phyloP scores from a whole-genome alignment of 2,113 vertebrate genomes.

The Corydoras maculifer region DNA sequence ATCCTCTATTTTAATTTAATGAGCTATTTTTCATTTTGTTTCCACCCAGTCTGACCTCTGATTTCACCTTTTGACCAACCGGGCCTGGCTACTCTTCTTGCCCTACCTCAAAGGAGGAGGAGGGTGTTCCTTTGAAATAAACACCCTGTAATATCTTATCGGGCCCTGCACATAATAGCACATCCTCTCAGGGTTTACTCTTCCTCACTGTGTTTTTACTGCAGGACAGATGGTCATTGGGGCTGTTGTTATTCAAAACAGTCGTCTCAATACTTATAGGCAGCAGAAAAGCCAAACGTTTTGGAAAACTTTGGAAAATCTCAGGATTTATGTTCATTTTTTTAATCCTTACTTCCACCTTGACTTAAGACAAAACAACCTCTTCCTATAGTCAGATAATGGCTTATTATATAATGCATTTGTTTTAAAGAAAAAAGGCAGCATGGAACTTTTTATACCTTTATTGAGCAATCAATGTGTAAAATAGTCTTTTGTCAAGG shows the following conservation, averaged over 20 bases:
- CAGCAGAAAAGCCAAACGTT: constrained; percentile 38
- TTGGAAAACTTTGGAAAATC: constrained; percentile 44
- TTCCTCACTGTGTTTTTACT: constrained; percentile 17
- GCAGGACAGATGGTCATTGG: constrained; percentile 25
- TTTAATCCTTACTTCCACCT: constrained; percentile 45
- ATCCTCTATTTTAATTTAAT: too few relatives aligned
- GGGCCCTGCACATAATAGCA: constrained; percentile 25
- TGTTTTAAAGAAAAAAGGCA: too few relatives aligned
- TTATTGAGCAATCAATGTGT: too few relatives aligned
- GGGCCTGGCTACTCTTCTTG: constrained; percentile 27
- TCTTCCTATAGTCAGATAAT: too few relatives aligned
- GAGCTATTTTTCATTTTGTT: constrained; percentile 1
- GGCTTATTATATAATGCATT: too few relatives aligned
- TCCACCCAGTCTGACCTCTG: constrained; percentile 27
- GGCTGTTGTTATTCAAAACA: constrained; percentile 33
- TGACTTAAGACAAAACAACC: too few relatives aligned
- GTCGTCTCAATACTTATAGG: constrained; percentile 44
- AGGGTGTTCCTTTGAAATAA: constrained; percentile 29
- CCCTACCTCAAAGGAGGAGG: constrained; percentile 8
- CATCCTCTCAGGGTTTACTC: constrained; percentile 10
- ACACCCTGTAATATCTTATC: constrained; percentile 25
- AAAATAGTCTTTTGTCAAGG: too few relatives aligned
- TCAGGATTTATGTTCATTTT: constrained; percentile 40
- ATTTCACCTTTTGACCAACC: constrained; percentile 34
- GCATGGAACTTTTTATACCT: too few relatives aligned